A percentile compares a stretch with the other conserved stretches of the same genome.
phyloP scores from a whole-genome alignment of 2,888 invertebrate genomes.

The Spisula solida region DNA sequence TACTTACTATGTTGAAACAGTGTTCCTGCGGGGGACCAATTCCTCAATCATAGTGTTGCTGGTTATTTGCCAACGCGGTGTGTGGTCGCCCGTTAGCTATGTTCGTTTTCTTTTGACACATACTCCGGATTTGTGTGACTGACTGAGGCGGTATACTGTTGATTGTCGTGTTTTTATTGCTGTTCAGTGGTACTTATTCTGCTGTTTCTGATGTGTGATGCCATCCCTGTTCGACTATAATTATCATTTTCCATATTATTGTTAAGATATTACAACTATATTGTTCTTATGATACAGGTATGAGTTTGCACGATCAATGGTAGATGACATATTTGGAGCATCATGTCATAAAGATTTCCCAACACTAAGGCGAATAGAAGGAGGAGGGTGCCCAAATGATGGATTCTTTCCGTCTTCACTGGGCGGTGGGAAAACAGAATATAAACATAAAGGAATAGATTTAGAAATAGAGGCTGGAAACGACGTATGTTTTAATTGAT shows the following conservation, averaged over 20 bases:
- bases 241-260: too few species aligned
- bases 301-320: constrained; percentile 69
- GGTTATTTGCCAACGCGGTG: background rate
- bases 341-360: constrained; percentile 78
- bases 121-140: too few species aligned
- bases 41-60: too few species aligned
- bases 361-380: constrained; percentile 60
- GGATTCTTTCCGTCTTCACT: constrained; percentile 74
- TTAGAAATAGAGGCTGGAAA: constrained; percentile 58
- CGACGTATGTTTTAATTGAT: constrained; percentile 31
- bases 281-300: constrained; percentile 53
- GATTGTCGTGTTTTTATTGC: too few species aligned
- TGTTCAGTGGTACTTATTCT: too few species aligned
- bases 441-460: constrained; percentile 73
- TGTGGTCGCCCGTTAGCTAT: background rate
- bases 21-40: too few species aligned
- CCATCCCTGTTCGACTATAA: too few species aligned
- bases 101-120: too few species aligned
- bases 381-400: constrained; percentile 66
- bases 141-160: too few species aligned
- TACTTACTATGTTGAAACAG: too few species aligned
- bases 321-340: constrained; percentile 78
- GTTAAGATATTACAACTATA: too few species aligned
- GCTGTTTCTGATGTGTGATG: too few species aligned
- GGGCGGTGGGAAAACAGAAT: constrained; percentile 62